phyloP scores from a whole-genome alignment of 2,113 vertebrate species.

The Paradisaea rubra region DNA sequence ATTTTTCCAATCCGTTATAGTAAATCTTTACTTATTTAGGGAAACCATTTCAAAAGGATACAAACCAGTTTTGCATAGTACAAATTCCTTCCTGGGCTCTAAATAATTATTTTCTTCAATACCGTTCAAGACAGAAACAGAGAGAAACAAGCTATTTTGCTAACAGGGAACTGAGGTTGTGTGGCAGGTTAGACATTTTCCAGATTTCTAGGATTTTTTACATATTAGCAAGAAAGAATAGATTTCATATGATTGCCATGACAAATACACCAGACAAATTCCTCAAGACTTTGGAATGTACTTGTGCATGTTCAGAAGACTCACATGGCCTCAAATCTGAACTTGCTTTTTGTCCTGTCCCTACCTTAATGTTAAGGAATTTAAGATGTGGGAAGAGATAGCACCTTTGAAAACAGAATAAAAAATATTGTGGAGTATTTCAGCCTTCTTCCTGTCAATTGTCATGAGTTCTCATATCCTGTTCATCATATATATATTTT shows the following conservation, averaged over 20 bases:
- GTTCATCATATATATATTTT: not conserved
- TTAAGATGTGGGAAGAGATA: not conserved
- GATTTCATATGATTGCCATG: not conserved
- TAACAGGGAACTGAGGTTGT: rapidly evolving
- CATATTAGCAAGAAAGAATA: not conserved
- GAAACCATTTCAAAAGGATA: not conserved
- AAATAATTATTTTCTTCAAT: not conserved
- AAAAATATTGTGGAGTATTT: not conserved
- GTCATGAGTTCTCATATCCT: not conserved
- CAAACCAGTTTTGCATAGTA: not conserved
- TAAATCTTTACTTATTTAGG: not conserved
- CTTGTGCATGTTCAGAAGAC: not conserved
- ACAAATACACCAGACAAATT: not conserved
- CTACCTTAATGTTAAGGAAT: not conserved
- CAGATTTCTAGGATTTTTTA: not conserved
- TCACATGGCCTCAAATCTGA: not conserved
- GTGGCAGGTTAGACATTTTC: not conserved
- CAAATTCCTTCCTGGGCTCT: not conserved
- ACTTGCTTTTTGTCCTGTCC: not conserved
- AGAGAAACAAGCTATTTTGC: not conserved
- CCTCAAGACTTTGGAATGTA: not conserved
- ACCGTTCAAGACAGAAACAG: not conserved
- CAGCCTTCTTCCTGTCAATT: not conserved
- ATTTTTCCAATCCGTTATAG: not conserved
- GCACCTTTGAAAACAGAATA: not conserved